Evolutionary conservation across 37 sponge, comb jelly and placozoan genomes (phyloP), one percentile per base, ranked within the genome.

Genomic region (Cladorhizidae sp.): DNA sequence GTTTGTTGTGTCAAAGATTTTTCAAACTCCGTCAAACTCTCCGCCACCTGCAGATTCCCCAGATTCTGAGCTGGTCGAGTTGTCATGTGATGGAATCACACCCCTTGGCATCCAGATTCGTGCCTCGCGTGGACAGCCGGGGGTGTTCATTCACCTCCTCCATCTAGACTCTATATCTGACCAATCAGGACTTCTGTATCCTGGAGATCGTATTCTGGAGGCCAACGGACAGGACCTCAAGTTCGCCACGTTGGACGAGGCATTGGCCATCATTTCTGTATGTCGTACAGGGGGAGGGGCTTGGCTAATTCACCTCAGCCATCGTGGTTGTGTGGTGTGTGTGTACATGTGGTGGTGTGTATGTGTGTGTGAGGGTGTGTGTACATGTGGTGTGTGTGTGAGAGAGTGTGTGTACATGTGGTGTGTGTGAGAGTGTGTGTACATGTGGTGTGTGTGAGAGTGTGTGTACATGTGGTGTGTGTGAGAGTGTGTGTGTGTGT

Each of bases 151-250:
- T 29, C 70, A 86, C 64, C 64, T 83, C 42, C 73, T 94, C 52
- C 69, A 73, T 33, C 76, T 84, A 7, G 84, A 78, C 22, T 84
- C 85, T 33, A 65, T 64, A 37, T 78, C 86, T 0, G 85, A 87
- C 51, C 70, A 87, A 57, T 72, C 62, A 21, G 75, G 76, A 8
- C 51, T 35, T 21, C n/a, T 94, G 6, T 57, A 61, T 38, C 55
- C 72, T 17, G 94, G 90, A 17, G 94, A 94, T 55, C 75, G 88
- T 57, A 75, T 94, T 3, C 82, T 94, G 31, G 94, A 94, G 43
- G 86, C 80, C 35, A 90, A 94, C 49, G 90, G 90, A 0, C 39
- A 43, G 31, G 88, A 94, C 72, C 79, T 86, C 55, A 74, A 84
- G n/a, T 37, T 75, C n/a, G 80, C 87, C 31, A 81, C 85, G 17